These are phyloP conservation scores for Petroica traversi DNA, from an alignment of 2,113 vertebrate species.

Conservation along the genomic window DNA sequence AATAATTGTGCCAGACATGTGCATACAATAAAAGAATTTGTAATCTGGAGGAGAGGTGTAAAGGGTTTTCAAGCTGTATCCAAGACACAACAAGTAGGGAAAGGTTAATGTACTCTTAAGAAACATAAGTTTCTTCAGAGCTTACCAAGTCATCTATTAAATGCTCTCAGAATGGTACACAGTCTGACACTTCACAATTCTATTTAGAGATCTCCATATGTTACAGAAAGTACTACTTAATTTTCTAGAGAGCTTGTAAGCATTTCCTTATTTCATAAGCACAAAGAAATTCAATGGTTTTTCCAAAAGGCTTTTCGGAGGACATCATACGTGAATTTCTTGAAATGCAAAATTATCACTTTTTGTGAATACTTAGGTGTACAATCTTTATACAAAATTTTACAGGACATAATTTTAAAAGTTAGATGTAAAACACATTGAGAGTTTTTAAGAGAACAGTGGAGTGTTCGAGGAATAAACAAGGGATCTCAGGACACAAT, in stretches of 20 bases:
- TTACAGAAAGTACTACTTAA: neutral
- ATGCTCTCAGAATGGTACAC: neutral
- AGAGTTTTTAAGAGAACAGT: neutral
- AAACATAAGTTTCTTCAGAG: neutral
- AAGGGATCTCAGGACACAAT: neutral
- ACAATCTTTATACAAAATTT: neutral
- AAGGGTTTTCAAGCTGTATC: neutral
- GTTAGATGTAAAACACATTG: neutral
- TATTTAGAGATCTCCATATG: neutral
- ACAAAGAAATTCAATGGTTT: neutral
- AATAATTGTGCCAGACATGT: neutral
- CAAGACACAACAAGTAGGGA: neutral
- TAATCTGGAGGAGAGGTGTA: neutral
- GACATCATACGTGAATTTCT: neutral
- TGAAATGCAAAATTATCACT: neutral
- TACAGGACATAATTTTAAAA: neutral
- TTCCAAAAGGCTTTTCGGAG: neutral
- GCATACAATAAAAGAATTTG: neutral
- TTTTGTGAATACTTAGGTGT: neutral
- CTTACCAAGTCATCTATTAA: neutral
- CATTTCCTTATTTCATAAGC: neutral
- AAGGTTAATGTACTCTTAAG: neutral
- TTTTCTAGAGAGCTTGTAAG: neutral
- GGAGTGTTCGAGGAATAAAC: neutral
- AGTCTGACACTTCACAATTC: neutral